Evolutionary conservation across 2,888 invertebrate species (phyloP).

Genomic region (Chironomus riparius): DNA sequence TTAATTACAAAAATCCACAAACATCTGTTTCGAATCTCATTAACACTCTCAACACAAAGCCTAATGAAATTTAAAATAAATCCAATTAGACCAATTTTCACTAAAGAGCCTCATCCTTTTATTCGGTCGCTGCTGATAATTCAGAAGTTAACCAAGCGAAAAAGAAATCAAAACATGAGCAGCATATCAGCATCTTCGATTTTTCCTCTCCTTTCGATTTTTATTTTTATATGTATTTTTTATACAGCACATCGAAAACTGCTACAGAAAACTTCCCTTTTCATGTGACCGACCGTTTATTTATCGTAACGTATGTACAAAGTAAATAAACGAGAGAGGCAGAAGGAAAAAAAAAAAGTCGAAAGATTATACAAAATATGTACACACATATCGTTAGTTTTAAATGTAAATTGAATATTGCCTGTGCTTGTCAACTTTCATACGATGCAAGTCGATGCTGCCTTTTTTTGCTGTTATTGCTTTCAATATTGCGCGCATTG

Average conservation of each 20-base stretch:
- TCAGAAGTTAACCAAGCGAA: constrained; percentile 17
- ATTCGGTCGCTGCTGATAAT: neutral
- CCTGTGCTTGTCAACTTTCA: constrained; percentile 22
- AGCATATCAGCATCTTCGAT: constrained; percentile 12
- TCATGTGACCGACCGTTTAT: constrained; percentile 28
- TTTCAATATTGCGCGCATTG: neutral
- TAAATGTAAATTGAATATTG: constrained; percentile 20
- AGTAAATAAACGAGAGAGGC: neutral
- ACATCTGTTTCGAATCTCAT: no score
- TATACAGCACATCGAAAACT: constrained; percentile 7
- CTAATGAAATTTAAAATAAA: no score
- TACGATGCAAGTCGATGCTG: neutral
- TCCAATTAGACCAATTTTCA: no score
- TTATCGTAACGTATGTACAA: constrained; percentile 12
- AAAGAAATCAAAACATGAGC: neutral
- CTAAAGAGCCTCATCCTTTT: neutral
- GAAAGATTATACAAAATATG: constrained; percentile 22
- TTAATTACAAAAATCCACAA: no score
- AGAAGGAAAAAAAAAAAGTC: neutral
- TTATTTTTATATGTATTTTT: neutral
- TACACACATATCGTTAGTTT: constrained; percentile 23
- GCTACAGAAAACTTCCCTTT: constrained; percentile 9
- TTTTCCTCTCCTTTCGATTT: neutral
- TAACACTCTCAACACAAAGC: no score
- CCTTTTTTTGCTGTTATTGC: neutral